Evolutionary conservation across 2,113 vertebrate species (phyloP), one percentile per base, ranked within the genome.

Genomic region (Gobiocypris rarus): DNA sequence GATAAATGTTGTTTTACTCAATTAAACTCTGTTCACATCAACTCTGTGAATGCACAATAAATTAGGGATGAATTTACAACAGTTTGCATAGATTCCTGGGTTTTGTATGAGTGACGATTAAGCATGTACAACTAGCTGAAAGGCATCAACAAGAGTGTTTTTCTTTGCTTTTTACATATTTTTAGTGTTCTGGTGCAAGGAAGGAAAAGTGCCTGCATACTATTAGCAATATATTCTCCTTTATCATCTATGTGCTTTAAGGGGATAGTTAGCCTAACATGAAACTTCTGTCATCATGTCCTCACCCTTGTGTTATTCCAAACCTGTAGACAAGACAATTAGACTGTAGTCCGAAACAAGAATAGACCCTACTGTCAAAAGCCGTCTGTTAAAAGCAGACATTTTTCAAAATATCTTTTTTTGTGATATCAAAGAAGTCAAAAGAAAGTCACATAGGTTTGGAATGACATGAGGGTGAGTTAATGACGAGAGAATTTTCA

Each of bases 1-100:
- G 65, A 17, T 58, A 61, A 78, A 80, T 45, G 76, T 28, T 74
- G 26, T 2, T 54, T 34, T 34, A 75, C 48, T 75, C 65, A 4
- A 8, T 43, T n/a, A 24, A 41, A 78, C 54, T 43, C 31, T 8
- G 1, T 14, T 41, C 41, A 26, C 38, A 24, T 71, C 5, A 45
- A 69, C 8, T 43, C 5, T 43, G 22, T 17, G 38, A 61, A 78
- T 10, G 14, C 56, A 78, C 22, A 45, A n/a, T 63, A 63, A 45
- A 61, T 61, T 45, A 26, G 38, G 76, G 38, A 0, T 61, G 41
- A 45, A 78, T 38, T 74, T 59, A 76, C 45, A 87, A 82, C 14
- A 41, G 69, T 17, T 79, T 87, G 86, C 86, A 87, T 87, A 87
- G 86, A 78, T 80, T 80, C 77, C 34, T 22, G 15, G 77, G 76